Evolutionary conservation across 2,888 invertebrate genomes (phyloP), one percentile per base, ranked within the genome.

Genomic region (Liopterus haemorrhoidalis): DNA sequence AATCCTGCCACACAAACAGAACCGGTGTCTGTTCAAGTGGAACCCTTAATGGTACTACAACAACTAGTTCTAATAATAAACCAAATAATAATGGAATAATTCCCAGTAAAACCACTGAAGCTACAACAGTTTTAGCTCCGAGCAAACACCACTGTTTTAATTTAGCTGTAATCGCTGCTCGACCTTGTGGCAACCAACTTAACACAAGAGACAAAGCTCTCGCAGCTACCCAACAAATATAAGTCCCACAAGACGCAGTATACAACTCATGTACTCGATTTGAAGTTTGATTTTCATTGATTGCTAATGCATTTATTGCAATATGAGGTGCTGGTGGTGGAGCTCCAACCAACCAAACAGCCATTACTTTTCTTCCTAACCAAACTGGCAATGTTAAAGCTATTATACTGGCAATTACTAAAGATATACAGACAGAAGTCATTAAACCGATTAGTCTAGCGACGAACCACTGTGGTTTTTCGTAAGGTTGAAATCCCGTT

Each of bases 31-130:
- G 92, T 54, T 89, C 85, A 3, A 93, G 71, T 0, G 94, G 91
- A 16, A 97, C 94, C 6, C 96, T 75, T 15, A 97, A 71, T 0
- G 99, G 99, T 11, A 94, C 87, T 12, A 97, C 88, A 14, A 91
- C 74, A 3, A 92, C 89, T 60, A 95, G 72, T 64, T 97, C 96
- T 49, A 99, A 77, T 38, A 95, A 75, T 51, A 96, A 70, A 0
- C 97, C 96, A 61, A 95, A 88, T 54, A 97, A 74, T 41, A 95
- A 73, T 0, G 94, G 97, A 56, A 97, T 86, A 1, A 97, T 76
- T 1, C 93, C 92, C 22, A 96, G 74, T 54, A 96, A 73, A 9
- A 94, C 75, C 0, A 79, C 67, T 52, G 84, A 72, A 0, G 88
- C 81, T 0, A 91, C 85, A 14, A 88, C 71, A 6, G 87, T 85